Base-by-base conservation (phyloP, 2,797 vertebrate genomes). In the Paguma larvata region DNA sequence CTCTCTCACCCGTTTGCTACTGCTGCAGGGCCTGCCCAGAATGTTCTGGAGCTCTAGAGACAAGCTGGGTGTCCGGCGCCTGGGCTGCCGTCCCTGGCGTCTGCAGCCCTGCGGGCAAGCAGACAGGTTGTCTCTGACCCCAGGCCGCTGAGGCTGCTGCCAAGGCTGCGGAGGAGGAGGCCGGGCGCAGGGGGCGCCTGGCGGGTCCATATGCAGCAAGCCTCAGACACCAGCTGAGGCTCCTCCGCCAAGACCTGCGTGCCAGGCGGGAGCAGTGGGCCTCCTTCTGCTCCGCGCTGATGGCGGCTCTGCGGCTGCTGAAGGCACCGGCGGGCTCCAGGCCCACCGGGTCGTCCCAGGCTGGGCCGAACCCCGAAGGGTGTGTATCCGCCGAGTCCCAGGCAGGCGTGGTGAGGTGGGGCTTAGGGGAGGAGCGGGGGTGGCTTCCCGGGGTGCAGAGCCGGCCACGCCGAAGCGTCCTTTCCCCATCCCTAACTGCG, bases 251-350 rank as follows among this genome's bases (percentile, higher is more conserved):
- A 72, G 99, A 99, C 96, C 98, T 99, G 92, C 96, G 92, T 14
- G 95, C 98, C 38, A 99, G 99, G 97, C 98, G 98, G 86, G 98
- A 98, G 84, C 99, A 99, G 67, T 99, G 99, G 91, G 97, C 98
- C 85, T 67, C 82, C 2, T 99, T 99, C 95, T 98, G 97, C 62
- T 97, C 98, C 5, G 98, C 97, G 0, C 97, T 99, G 93, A 98
- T 94, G 95, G 98, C 99, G 87, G 98, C 98, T 46, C 73, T 73
- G 83, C 98, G 99, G 94, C 89, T 99, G 53, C 97, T 99, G 89
- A 98, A 98, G 73, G 94, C 97, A 12, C 73, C 83, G 67, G 63
- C 72, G 15, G 51, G 73, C 6, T 84, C 83, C 34, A 11, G 16
- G 72, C 78, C 84, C 0, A 2, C 6, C 14, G 70, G 10, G 44